phyloP scores from a whole-genome alignment of 2,113 vertebrate species.

The Pangasianodon gigas region DNA sequence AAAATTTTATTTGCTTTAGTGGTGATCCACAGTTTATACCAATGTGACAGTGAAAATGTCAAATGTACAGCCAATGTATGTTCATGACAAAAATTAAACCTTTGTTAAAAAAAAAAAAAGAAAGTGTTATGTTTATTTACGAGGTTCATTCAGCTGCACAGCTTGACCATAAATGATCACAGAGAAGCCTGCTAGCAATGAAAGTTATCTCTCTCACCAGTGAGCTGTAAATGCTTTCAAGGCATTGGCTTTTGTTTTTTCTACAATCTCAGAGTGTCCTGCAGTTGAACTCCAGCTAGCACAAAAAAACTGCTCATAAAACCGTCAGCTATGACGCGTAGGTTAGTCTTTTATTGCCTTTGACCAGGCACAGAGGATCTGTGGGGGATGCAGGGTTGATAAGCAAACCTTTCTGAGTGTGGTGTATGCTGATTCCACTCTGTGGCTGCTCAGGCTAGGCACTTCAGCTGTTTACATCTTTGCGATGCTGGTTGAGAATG shows the following conservation, averaged over 20 bases:
- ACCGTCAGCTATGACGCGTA: neutral
- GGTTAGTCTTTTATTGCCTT: constrained; percentile 21
- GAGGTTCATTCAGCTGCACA: neutral
- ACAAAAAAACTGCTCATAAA: neutral
- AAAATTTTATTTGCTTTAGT: neutral
- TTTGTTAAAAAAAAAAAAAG: neutral
- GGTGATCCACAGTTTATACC: neutral
- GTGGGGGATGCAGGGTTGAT: neutral
- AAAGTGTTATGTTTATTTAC: neutral
- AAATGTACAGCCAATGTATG: neutral
- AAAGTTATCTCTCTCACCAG: neutral
- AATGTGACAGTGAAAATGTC: neutral
- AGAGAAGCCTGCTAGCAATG: neutral
- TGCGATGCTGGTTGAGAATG: constrained; percentile 57
- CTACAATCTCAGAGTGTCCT: constrained; percentile 25
- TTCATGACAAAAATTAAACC: neutral
- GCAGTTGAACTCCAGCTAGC: constrained; percentile 33
- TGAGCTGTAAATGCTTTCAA: constrained; percentile 17
- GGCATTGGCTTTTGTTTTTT: constrained; percentile 25
- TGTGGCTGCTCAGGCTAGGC: constrained; percentile 51
- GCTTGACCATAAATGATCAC: neutral
- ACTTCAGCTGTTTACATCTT: constrained; percentile 56
- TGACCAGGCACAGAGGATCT: constrained; percentile 1
- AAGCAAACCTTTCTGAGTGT: constrained; percentile 5
- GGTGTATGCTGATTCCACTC: neutral